phyloP scores from a whole-genome alignment of 2,888 invertebrate genomes.

The Temnothorax ravouxi region DNA sequence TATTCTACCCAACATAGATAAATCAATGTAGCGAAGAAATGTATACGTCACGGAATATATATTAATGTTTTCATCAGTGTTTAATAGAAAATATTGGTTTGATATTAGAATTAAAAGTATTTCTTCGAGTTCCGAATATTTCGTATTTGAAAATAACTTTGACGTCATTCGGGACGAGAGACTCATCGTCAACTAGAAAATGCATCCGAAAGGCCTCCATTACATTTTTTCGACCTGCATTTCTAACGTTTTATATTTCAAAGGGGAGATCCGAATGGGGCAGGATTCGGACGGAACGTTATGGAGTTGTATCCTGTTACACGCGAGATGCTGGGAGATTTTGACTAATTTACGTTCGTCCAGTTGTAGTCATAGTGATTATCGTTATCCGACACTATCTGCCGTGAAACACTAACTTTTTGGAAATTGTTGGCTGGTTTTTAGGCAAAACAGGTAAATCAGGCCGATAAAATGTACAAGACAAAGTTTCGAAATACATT shows the following conservation, averaged over 20 bases:
- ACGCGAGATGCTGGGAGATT: constrained; percentile 13
- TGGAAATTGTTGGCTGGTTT: not conserved
- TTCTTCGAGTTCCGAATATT: not conserved
- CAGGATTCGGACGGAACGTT: constrained; percentile 18
- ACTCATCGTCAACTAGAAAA: not conserved
- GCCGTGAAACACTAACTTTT: not conserved
- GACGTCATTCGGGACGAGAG: not conserved
- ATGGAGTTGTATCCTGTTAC: constrained; percentile 47
- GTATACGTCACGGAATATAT: not conserved
- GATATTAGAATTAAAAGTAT: not conserved
- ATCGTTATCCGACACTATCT: not conserved
- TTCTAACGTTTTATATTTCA: constrained; percentile 44
- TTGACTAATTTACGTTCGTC: constrained; percentile 19
- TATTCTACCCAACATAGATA: not conserved
- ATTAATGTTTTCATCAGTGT: not conserved
- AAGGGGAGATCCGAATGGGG: constrained; percentile 15
- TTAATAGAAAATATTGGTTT: not conserved
- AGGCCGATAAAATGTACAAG: not conserved
- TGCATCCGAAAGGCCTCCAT: not conserved
- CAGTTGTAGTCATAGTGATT: not conserved
- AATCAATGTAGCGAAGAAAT: not conserved
- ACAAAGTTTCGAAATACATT: not conserved
- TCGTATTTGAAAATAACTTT: not conserved
- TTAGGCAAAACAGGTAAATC: not conserved
- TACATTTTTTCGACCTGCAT: constrained; percentile 23